Evolutionary conservation across 2,888 invertebrate species (phyloP).

Genomic region (Augochlorella aurata): DNA sequence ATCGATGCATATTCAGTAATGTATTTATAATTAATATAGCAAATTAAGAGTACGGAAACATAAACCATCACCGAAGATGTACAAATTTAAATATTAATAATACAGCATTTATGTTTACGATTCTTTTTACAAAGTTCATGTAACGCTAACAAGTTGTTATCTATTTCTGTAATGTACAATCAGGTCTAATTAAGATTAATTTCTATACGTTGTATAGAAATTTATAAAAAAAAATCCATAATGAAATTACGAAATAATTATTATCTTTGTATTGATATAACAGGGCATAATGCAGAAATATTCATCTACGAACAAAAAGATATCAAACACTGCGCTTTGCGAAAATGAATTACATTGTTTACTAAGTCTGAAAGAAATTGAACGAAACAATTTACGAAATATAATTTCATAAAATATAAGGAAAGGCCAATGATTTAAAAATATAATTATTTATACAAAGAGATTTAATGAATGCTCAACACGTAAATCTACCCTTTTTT

Average conservation of each 20-base stretch:
- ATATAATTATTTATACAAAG: slow-evolving; percentile 47
- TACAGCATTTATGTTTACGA: slow-evolving; percentile 70
- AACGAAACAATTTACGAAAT: slow-evolving; percentile 10
- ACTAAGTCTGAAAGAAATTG: slow-evolving; percentile 4
- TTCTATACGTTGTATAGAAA: slow-evolving; percentile 53
- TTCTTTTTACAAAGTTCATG: slow-evolving; percentile 74
- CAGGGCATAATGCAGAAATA: slow-evolving; percentile 18
- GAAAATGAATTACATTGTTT: slow-evolving; percentile 27
- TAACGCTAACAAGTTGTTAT: slow-evolving; percentile 70
- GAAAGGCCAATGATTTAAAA: slow-evolving; percentile 40
- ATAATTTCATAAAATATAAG: slow-evolving; percentile 6
- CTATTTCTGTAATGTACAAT: slow-evolving; percentile 70
- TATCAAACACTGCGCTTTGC: slow-evolving; percentile 27
- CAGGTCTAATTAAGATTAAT: slow-evolving; percentile 60
- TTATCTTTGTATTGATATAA: slow-evolving; percentile 32
- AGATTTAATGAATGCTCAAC: slow-evolving; percentile 47
- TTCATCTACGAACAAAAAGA: slow-evolving; percentile 24
- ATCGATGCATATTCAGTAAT: slow-evolving; percentile 40
- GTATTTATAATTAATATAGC: slow-evolving; percentile 55
- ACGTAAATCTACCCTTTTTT: slow-evolving; percentile 31
- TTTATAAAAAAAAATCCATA: slow-evolving; percentile 24
- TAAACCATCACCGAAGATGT: slow-evolving; percentile 74
- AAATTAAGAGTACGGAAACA: slow-evolving; percentile 52
- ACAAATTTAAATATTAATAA: slow-evolving; percentile 76
- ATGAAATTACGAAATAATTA: slow-evolving; percentile 26